Percentiles rank a stretch among this genome's conserved stretches.
Conservation (phyloP, 2,797 vertebrate genomes). For the Peromyscus melanophrys region DNA sequence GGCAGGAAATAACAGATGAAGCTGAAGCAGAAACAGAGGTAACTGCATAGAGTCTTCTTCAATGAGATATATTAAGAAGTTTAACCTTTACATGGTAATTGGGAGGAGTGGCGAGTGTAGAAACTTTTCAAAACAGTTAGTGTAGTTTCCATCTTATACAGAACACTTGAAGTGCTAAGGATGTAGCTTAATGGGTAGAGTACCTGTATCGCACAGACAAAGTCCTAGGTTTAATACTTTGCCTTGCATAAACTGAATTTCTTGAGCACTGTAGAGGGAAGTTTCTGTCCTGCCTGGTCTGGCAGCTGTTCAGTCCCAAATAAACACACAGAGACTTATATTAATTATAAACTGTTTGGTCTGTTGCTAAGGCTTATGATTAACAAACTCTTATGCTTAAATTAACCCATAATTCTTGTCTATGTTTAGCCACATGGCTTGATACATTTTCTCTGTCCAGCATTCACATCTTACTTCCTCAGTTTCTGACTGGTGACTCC, state of each 20-base stretch:
- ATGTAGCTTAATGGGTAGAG: not conserved
- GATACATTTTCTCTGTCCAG: too few relatives aligned
- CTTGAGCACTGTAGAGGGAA: not conserved
- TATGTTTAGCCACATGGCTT: too few relatives aligned
- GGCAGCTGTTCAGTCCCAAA: too few relatives aligned
- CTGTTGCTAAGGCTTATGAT: too few relatives aligned
- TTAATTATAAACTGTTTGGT: too few relatives aligned
- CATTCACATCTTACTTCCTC: too few relatives aligned
- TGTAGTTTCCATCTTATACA: slow-evolving; percentile 2
- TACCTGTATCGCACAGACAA: not conserved
- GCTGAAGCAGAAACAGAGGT: not conserved
- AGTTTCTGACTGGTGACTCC: too few relatives aligned
- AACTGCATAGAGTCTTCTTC: not conserved
- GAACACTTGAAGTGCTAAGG: not conserved
- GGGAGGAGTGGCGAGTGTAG: not conserved
- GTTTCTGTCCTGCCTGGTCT: too few relatives aligned
- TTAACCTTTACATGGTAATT: not conserved
- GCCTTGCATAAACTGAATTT: not conserved
- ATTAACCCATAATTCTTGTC: too few relatives aligned
- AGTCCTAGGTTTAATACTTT: not conserved
- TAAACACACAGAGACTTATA: too few relatives aligned
- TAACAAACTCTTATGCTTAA: too few relatives aligned
- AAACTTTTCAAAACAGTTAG: not conserved
- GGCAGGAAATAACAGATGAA: not conserved
- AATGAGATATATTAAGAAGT: not conserved